A percentile compares a stretch with the other conserved stretches of the same genome.
Conservation (phyloP, 2,888 invertebrate species). For the Chorisops tibialis region DNA sequence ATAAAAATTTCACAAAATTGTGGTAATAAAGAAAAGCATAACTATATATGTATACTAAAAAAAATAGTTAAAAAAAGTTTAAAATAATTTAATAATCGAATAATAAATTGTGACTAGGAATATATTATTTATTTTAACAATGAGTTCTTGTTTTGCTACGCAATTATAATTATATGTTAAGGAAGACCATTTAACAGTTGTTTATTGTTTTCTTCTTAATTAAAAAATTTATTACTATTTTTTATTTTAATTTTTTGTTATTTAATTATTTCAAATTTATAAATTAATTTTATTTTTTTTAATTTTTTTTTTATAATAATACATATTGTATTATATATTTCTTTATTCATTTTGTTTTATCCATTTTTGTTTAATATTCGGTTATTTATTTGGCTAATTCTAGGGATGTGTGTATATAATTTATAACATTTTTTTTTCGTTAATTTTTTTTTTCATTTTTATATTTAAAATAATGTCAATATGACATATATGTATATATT, state of each 20-base stretch:
- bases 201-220: constrained; percentile 16
- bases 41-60: too few relatives aligned
- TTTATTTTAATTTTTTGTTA: constrained; percentile 4
- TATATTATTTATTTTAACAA: constrained; percentile 1
- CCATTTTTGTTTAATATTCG: background rate
- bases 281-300: background rate
- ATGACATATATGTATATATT: constrained; percentile 26
- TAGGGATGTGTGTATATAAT: constrained; percentile 17
- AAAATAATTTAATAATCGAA: too few relatives aligned
- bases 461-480: constrained; percentile 29
- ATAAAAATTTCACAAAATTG: too few relatives aligned
- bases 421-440: constrained; percentile 16
- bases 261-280: background rate
- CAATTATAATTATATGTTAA: constrained; percentile 28
- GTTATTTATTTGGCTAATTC: constrained; percentile 14
- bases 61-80: background rate
- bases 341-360: background rate
- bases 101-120: too few relatives aligned
- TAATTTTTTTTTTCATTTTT: constrained; percentile 24
- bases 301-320: too few relatives aligned
- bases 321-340: too few relatives aligned
- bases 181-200: constrained; percentile 30
- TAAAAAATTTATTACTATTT: constrained; percentile 1
- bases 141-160: background rate
- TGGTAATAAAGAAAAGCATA: too few relatives aligned